These are phyloP conservation scores for Eristalinus sepulchralis DNA, from an alignment of 2,888 invertebrate genomes.

Conservation along the genomic window DNA sequence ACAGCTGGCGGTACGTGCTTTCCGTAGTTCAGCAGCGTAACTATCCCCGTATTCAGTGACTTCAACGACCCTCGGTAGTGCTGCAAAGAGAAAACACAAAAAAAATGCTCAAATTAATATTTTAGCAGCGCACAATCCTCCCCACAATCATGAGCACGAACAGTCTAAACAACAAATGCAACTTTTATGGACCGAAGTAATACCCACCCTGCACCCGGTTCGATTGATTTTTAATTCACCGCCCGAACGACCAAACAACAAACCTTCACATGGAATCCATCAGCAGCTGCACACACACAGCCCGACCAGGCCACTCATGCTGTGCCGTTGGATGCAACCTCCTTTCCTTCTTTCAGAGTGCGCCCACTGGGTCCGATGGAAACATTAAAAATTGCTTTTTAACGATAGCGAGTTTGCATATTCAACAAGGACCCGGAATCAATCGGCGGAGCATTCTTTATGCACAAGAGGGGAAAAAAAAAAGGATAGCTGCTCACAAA, in stretches of 20 bases:
- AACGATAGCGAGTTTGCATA: constrained; percentile 44
- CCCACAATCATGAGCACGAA: background rate
- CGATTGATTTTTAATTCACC: constrained; percentile 62
- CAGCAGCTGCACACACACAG: background rate
- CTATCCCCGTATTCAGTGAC: constrained; percentile 98
- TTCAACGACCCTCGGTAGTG: constrained; percentile 96
- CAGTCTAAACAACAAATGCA: constrained; percentile 32
- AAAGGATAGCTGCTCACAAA: background rate
- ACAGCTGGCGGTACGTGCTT: constrained; percentile 99
- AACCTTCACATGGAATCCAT: constrained; percentile 4
- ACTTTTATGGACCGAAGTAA: constrained; percentile 38
- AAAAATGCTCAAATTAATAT: constrained; percentile 33
- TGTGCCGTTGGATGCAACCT: background rate
- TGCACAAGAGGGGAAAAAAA: constrained; percentile 6
- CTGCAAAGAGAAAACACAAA: constrained; percentile 82
- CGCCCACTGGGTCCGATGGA: background rate
- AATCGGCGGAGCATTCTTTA: constrained; percentile 15
- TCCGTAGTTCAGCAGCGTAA: constrained; percentile 98
- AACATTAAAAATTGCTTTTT: constrained; percentile 53
- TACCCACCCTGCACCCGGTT: background rate
- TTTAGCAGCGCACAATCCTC: constrained; percentile 3
- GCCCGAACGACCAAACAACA: constrained; percentile 16
- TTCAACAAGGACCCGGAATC: constrained; percentile 20
- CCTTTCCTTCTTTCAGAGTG: background rate
- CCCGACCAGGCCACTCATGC: background rate